Percentiles rank a stretch among this genome's conserved stretches.
Conservation (phyloP, 1,140 invertebrate genomes). For the Lasioglossum baleicum region DNA sequence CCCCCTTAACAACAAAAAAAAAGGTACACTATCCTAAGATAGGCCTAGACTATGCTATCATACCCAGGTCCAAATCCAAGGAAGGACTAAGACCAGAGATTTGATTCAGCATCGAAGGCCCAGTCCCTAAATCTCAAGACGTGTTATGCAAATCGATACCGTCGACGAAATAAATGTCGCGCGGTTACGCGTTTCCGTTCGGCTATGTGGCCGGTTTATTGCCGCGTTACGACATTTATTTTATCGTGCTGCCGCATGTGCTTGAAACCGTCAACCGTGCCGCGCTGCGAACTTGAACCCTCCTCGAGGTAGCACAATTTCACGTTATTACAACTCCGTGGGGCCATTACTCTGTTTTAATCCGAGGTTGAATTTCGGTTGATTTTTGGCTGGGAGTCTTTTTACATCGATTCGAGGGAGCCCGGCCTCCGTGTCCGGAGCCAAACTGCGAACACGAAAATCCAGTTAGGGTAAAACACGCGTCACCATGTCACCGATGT, state of each 20-base stretch:
- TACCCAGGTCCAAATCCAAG: too few relatives aligned
- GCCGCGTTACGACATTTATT: conserved; percentile 50
- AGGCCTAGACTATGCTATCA: too few relatives aligned
- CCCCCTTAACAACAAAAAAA: too few relatives aligned
- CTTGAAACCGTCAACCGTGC: background rate
- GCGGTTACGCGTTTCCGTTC: conserved; percentile 46
- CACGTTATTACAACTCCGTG: background rate
- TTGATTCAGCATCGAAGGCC: too few relatives aligned
- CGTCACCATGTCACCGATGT: conserved; percentile 21
- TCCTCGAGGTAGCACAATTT: background rate
- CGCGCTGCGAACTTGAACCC: background rate
- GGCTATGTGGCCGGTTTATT: conserved; percentile 50
- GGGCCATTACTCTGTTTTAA: too few relatives aligned
- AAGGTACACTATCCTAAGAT: too few relatives aligned
- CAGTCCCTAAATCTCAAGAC: conserved; percentile 8
- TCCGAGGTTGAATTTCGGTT: too few relatives aligned
- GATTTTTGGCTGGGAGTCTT: too few relatives aligned
- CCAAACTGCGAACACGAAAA: background rate
- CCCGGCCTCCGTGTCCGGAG: too few relatives aligned
- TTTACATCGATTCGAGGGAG: too few relatives aligned
- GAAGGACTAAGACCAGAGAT: too few relatives aligned
- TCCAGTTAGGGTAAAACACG: conserved; percentile 16
- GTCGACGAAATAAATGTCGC: conserved; percentile 52
- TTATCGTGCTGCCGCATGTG: conserved; percentile 45
- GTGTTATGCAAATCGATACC: conserved; percentile 51